Evolutionary conservation across 2,888 invertebrate species (phyloP).

Genomic region (Pseudeuparius sepicola): DNA sequence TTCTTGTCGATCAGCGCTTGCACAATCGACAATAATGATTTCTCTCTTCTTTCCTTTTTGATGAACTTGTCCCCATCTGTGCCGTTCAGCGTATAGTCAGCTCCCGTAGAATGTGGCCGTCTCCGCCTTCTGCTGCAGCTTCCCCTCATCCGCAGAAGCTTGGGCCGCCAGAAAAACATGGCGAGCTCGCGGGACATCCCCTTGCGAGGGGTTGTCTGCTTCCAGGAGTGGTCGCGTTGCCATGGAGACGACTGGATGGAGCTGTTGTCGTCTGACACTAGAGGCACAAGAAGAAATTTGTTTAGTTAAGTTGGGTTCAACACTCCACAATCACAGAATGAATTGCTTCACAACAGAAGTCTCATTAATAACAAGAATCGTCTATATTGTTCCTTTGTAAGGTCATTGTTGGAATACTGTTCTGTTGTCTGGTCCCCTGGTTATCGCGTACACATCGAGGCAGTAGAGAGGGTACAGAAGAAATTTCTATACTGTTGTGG

Average conservation of each 20-base stretch:
- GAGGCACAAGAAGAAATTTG: constrained; percentile 23
- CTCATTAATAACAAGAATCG: no score
- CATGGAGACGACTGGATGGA: constrained; percentile 85
- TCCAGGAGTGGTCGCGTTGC: constrained; percentile 86
- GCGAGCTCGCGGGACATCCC: constrained; percentile 65
- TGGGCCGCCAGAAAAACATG: constrained; percentile 57
- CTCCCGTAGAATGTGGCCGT: constrained; percentile 48
- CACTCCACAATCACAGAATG: constrained; percentile 8
- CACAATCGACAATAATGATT: constrained; percentile 30
- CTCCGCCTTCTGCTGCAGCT: constrained; percentile 48
- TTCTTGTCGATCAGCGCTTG: constrained; percentile 33
- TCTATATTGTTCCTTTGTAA: no score
- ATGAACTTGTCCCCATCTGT: not conserved
- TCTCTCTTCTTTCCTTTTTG: constrained; percentile 23
- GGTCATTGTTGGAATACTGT: no score
- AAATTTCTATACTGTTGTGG: no score
- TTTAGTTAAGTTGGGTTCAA: not conserved
- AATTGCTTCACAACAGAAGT: no score
- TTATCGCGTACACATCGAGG: no score
- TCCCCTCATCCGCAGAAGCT: constrained; percentile 22
- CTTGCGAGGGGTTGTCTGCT: constrained; percentile 66
- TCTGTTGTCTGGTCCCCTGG: no score
- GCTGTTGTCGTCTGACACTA: constrained; percentile 82
- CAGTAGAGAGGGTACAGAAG: no score
- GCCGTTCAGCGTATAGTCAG: no score